These are phyloP conservation scores for Augochlorella aurata DNA, from an alignment of 2,888 invertebrate genomes.

Conservation along the genomic window DNA sequence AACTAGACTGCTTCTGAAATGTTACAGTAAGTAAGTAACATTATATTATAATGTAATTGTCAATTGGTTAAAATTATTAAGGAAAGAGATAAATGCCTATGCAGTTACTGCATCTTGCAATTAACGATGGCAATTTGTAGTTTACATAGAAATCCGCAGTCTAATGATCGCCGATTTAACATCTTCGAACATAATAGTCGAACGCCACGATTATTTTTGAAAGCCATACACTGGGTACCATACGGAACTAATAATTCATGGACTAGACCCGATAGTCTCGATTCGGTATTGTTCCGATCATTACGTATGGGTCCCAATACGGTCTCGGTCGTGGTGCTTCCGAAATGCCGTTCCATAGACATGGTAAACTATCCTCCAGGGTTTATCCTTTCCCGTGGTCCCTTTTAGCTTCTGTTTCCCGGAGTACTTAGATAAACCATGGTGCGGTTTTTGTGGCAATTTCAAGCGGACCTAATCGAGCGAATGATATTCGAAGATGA, in stretches of 20 bases:
- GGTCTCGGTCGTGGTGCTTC: neutral
- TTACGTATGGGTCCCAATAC: constrained; percentile 10
- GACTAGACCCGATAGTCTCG: neutral
- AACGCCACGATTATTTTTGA: neutral
- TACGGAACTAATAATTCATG: neutral
- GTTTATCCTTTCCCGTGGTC: neutral
- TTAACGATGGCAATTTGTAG: too few species aligned
- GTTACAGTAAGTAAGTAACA: too few species aligned
- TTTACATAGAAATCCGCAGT: too few species aligned
- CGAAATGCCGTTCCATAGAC: neutral
- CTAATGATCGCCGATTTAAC: too few species aligned
- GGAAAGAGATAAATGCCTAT: too few species aligned
- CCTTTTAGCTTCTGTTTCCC: neutral
- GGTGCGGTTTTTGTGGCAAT: constrained; percentile 52
- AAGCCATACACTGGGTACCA: neutral
- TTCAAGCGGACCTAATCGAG: constrained; percentile 71
- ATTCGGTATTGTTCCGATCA: neutral
- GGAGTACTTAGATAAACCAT: constrained; percentile 45
- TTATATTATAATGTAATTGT: too few species aligned
- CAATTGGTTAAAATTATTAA: too few species aligned
- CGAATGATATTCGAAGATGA: constrained; percentile 75
- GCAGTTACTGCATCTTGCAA: too few species aligned
- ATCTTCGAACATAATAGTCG: neutral
- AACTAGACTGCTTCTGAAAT: too few species aligned
- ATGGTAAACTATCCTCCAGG: neutral